Evolutionary conservation across 2,113 vertebrate genomes (phyloP).

Genomic region (Peromyscus californicus): DNA sequence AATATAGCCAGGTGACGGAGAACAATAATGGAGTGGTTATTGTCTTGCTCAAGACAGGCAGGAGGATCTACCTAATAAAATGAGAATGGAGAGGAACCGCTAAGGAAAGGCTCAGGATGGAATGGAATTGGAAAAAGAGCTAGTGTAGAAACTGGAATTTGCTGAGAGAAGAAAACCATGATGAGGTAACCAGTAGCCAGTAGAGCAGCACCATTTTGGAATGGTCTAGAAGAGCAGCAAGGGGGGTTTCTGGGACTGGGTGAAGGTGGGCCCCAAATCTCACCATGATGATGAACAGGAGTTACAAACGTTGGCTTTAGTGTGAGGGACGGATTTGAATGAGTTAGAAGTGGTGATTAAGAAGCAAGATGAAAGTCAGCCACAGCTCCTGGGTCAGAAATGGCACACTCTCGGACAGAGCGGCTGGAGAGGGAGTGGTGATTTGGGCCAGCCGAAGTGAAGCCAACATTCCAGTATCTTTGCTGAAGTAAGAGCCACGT

Average conservation of each 20-base stretch:
- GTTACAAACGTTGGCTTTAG: not conserved
- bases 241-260: too few relatives aligned
- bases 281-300: not conserved
- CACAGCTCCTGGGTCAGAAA: not conserved
- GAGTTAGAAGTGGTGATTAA: not conserved
- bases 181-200: not conserved
- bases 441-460: not conserved
- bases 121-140: not conserved
- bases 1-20: not conserved
- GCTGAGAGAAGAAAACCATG: not conserved
- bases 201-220: not conserved
- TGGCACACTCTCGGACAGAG: not conserved
- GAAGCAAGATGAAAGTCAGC: not conserved
- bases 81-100: not conserved
- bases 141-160: not conserved
- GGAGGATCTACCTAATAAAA: not conserved
- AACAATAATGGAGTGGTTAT: not conserved
- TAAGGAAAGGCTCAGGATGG: not conserved
- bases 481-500: not conserved
- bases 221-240: too few relatives aligned
- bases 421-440: accelerated
- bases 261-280: not conserved
- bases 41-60: not conserved
- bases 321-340: not conserved
- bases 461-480: not conserved